Percentiles rank a stretch among this genome's conserved stretches.
Conservation (phyloP, 2,113 vertebrate genomes). For the human (Homo sapiens) region GRCh38 chr7:127534001-127534500, state of each 20-base stretch:
- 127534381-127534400: neutral
- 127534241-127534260: neutral
- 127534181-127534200: neutral
- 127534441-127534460: neutral
- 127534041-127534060: neutral
- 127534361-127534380: neutral
- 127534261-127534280: neutral
- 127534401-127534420: neutral
- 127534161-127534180: neutral
- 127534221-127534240: neutral
- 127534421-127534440: neutral
- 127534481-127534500: neutral
- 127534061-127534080: neutral
- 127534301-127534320: neutral
- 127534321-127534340: neutral
- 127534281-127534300: neutral
- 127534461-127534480: neutral
- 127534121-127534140: slow-evolving; percentile 14
- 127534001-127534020: neutral
- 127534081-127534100: neutral
- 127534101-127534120: neutral
- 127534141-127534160: neutral
- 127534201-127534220: neutral
- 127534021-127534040: neutral
- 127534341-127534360: neutral